phyloP scores from a whole-genome alignment of 1,140 invertebrate genomes.

The Lucilia sericata region DNA sequence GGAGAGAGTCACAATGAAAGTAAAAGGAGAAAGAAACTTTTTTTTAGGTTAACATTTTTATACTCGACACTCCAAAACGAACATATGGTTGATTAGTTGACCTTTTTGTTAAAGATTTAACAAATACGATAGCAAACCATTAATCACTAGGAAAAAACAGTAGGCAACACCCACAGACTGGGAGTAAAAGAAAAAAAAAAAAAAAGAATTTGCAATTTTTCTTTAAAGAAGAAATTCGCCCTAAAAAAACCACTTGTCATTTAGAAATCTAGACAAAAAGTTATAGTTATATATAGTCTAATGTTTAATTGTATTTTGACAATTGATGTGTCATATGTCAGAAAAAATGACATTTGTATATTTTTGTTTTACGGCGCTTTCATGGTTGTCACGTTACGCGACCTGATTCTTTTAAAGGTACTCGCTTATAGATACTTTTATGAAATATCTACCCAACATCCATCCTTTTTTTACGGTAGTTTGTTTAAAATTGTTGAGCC shows the following conservation, averaged over 20 bases:
- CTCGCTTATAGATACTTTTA: no score
- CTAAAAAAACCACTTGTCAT: background rate
- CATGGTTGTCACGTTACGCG: slow-evolving; percentile 20
- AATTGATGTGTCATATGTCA: slow-evolving; percentile 65
- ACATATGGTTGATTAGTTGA: slow-evolving; percentile 35
- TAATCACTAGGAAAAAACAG: slow-evolving; percentile 1
- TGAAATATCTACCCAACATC: background rate
- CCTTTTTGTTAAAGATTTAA: slow-evolving; percentile 18
- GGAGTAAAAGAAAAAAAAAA: background rate
- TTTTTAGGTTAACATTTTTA: background rate
- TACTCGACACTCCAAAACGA: no score
- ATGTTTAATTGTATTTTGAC: slow-evolving; percentile 60
- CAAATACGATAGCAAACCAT: slow-evolving; percentile 19
- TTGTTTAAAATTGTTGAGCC: background rate
- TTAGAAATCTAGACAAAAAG: background rate
- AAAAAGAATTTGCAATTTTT: background rate
- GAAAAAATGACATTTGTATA: slow-evolving; percentile 52
- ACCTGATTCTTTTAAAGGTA: slow-evolving; percentile 16
- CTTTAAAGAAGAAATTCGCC: background rate
- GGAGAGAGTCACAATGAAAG: background rate
- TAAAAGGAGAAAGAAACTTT: background rate
- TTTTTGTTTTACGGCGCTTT: background rate
- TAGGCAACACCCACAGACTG: background rate
- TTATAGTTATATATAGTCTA: background rate
- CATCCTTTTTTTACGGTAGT: slow-evolving; percentile 4